Evolutionary conservation across 37 sponge, comb jelly and placozoan genomes (phyloP), one percentile per base, ranked within the genome.

Genomic region (Theonella swinhoei): DNA sequence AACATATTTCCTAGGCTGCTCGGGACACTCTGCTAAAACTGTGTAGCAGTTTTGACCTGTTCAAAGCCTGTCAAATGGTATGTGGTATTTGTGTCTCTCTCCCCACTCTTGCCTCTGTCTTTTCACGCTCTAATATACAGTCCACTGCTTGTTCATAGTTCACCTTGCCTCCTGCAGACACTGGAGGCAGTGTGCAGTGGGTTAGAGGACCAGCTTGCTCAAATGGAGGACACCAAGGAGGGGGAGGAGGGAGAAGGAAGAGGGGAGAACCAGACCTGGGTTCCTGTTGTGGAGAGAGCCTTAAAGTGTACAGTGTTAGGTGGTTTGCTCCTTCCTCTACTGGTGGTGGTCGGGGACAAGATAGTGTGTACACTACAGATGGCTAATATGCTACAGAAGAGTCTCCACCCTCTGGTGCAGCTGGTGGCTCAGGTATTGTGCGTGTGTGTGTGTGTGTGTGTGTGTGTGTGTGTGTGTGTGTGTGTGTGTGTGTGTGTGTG

Each of bases 371-470:
- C 84, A 0, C 78, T 88, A 25, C 63, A 40, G 0, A 70, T 88
- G 73, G 79, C 89, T 35, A 78, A 75, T 79, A 72, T 67, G 4
- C 71, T 88, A 37, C 84, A 82, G 59, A 47, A 60, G 31, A 38
- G 42, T 30, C 70, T 88, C 61, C 69, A 62, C 24, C 8, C 32
- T 23, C 83, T 88, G 62, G 79, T 69, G 14, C 76, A 82, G 40
- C 78, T 78, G 30, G 42, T 61, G 28, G 89, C 89, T 14, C 74
- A 88, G 89, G 89, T 88, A 22, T 54, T 72, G 17, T 4, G n/a
- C n/a, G n/a, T n/a, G n/a, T n/a, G n/a, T 71, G 31, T 36, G 5
- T 7, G 41, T 72, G 4, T 72, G 41, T 72, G 74, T 38, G 41
- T 72, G 39, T 72, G 74, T 72, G 74, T 72, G 41, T 38, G 42